Evolutionary conservation across 1,140 invertebrate genomes (phyloP), one percentile per base, ranked within the genome.

Genomic region (Pseudomyrmex gracilis): DNA sequence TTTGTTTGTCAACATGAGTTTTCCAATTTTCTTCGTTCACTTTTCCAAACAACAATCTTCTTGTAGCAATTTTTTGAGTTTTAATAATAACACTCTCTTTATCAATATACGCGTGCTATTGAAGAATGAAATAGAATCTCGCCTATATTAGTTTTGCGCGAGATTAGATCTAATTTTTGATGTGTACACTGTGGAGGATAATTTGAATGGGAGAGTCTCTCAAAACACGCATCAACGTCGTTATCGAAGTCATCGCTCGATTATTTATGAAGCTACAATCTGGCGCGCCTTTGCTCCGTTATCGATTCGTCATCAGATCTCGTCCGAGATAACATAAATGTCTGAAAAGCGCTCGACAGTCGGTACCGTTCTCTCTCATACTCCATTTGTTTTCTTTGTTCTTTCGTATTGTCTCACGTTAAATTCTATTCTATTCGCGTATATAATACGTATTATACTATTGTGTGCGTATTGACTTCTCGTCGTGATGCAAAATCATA

Each of bases 201-300:
- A 53, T 68, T 55, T 2, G 10, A 67, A 1, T 7, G 34, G 17
- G 34, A 10, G 7, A 10, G 45, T 57, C 20, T 12, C 15, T 34
- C 34, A 5, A 34, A 24, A 57, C 76, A 78, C 76, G 76, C 64
- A 24, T 53, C 43, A 10, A 78, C 49, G 17, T 66, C 66, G 24
- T 76, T 77, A 77, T 77, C 63, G 15, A n/a, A 68, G 13, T 78
- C 20, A 77, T 68, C 45, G 15, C 49, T 61, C 43, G 34, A 47
- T 78, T 43, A 51, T 76, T 76, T 47, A 45, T 0, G 20, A 34
- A 57, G 8, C 49, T 70, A 70, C 12, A 70, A 53, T 22, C 10
- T 47, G 53, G 4, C 64, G 8, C 51, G 20, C 43, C 20, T 0
- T 10, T 58, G 63, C 20, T 45, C 34, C 7, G 15, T 68, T 67